Base-by-base conservation (phyloP, 2,797 vertebrate genomes). In the Chloroceryle amazona region DNA sequence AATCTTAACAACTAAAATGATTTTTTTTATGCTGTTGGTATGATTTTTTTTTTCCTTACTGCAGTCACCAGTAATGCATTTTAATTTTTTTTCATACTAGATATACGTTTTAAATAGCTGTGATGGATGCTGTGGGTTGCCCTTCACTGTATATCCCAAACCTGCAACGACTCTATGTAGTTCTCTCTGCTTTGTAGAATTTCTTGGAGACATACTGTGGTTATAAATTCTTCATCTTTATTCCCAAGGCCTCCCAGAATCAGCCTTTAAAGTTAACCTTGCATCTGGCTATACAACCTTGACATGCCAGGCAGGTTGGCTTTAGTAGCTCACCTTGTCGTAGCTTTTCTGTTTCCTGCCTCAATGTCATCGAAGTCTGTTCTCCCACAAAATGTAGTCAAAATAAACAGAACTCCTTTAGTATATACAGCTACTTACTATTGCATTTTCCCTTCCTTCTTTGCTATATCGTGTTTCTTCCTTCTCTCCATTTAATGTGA, bases 101-200 rank as follows among this genome's bases (percentile, higher is more conserved):
- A 13, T 7, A 1, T 37, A 58, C n/a, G 26, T 44, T 82, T 80
- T 65, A 6, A 5, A 22, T 11, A 18, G 25, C 52, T 44, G 31
- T 13, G 37, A 14, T 26, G 25, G 62, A 37, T 37, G 41, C 46
- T 51, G 12, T 52, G 31, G 14, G 3, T 23, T 58, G 21, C 26
- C 35, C 42, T 85, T 91, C 37, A 5, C 41, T 57, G 3, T 39
- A 10, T 41, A 16, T 33, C 20, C 28, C 17, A 42, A 80, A 17
- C 42, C 18, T 44, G 39, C 28, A 18, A 22, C 0, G 0, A 83
- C 17, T 46, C n/a, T 2, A 0, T 31, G 37, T 47, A 7, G 29
- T 54, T 52, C 46, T 29, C 21, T 35, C 37, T 65, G 49, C 41
- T 44, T 4, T 18, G 19, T 20, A 52, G 73, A 52, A 29, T 82